Base-by-base conservation (phyloP, 2,888 invertebrate species). In the Pseudococcus viburni region DNA sequence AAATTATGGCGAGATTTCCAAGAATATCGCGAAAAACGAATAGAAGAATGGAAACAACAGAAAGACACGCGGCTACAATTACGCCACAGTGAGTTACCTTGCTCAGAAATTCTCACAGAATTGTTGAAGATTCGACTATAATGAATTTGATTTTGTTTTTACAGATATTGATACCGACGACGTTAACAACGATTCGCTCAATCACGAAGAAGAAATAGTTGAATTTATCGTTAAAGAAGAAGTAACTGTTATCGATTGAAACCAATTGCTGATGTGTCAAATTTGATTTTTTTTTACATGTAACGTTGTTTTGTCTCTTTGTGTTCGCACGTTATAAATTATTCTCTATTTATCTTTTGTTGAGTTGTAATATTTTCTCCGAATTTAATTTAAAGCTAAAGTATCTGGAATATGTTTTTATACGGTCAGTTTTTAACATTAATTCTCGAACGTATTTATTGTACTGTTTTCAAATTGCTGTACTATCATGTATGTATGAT, bases 191-290 rank as follows among this genome's bases (percentile, higher is more conserved):
- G 96, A 97, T 91, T 93, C 94, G 86, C 94, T 94, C 91, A 97
- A 97, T 92, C 95, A 97, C 91, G 97, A 98, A 92, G 98, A 98
- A 92, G 98, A 99, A 93, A 94, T 96, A 91, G 96, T 99, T 91
- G 98, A 99, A 95, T 98, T 98, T 95, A 96, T 99, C 94, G 95
- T 98, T 92, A 98, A 98, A 94, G 98, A 98, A 94, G 98, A 98
- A 94, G 94, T 94, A 91, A 95, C 95, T 26, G 92, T 94, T 90
- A 93, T 96, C 91, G 96, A 96, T 93, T 96, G 95, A 87, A 86
- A 46, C 46, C 42, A 11, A 42, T 46, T 83, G 39, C 80, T 46
- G 80, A 46, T 46, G 46, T 83, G 33, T 46, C 8, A 33, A 73
- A 17, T 26, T 73, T 73, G 1, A 5, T 73, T 33, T 73, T 26